Base-by-base conservation (phyloP, 2,797 vertebrate species). In the Dipus sagitta region DNA sequence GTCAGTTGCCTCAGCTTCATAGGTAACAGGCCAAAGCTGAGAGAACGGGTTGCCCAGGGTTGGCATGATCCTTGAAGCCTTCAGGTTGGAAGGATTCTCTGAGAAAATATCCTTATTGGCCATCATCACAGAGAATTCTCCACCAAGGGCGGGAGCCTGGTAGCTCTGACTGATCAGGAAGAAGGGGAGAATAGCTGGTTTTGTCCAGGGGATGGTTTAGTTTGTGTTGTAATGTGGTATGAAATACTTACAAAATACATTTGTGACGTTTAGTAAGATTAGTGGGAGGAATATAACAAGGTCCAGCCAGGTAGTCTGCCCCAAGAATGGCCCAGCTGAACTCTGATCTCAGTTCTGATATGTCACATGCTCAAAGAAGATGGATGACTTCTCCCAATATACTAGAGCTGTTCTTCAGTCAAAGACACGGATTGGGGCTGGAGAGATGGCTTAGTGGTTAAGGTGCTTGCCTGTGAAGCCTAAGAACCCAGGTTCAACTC, bases 311-410 rank as follows among this genome's bases (percentile, higher is more conserved):
- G 70, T 38, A 47, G 28, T 86, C 64, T 94, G 32, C 26, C 77
- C 42, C 86, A 84, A 85, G 65, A 30, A 42, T 13, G 70, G 52
- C 65, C 86, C 26, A n/a, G 32, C 32, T 60, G 54, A 88, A 26
- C 64, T 93, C n/a, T 64, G 42, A 87, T 28, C 20, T 62, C 42
- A n/a, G 28, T 90, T 82, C 60, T 32, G 28, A 75, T 77, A 18
- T 93, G 76, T 82, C 82, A 78, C 32, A 38, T 90, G 85, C 70
- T 85, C 62, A 82, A 30, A 81, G 47, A 95, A 82, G 38, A n/a
- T 42, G 85, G 67, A 82, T 82, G 54, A 77, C 32, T 24, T 95
- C 34, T 72, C 71, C 23, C 17, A 54, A 72, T 4, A 91, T 67
- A 72, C 12, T 30, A 92, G 79, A 24, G 47, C 72, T 91, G 10